Conservation (phyloP, 2,888 invertebrate species). For the Orchesellides sinensis region DNA sequence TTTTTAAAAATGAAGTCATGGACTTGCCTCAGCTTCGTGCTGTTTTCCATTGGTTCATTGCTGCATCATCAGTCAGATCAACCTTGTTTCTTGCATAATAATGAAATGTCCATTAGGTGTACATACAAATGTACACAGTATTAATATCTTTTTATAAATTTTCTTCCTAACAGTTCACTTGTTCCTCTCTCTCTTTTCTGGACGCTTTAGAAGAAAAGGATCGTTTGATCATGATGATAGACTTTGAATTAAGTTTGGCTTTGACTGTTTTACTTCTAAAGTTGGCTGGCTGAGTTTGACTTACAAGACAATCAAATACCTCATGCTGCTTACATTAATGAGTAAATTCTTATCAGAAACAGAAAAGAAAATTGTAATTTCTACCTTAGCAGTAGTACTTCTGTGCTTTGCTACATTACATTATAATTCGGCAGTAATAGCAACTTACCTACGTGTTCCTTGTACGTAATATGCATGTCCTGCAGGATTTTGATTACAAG, state of each 20-base stretch:
- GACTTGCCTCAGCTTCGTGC: not conserved
- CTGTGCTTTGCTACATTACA: too few species aligned
- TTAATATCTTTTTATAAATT: conserved; percentile 1
- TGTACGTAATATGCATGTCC: too few species aligned
- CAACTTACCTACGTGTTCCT: too few species aligned
- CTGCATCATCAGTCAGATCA: conserved; percentile 24
- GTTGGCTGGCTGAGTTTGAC: conserved; percentile 57
- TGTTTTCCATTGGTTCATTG: conserved; percentile 1
- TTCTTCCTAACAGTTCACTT: not conserved
- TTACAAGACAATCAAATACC: conserved; percentile 75
- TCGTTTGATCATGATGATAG: conserved; percentile 51
- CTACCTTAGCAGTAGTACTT: too few species aligned
- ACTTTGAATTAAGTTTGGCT: conserved; percentile 41
- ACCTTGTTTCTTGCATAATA: conserved; percentile 15
- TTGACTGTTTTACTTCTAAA: conserved; percentile 35
- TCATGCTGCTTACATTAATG: conserved; percentile 75
- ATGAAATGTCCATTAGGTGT: not conserved
- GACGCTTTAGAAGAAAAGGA: conserved; percentile 27
- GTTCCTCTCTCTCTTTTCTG: not conserved
- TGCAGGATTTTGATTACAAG: not conserved
- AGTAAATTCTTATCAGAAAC: conserved; percentile 75
- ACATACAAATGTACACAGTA: not conserved
- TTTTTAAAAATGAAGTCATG: not conserved
- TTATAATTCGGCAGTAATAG: too few species aligned
- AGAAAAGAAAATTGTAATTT: conserved; percentile 70